These are phyloP conservation scores for Cottoperca gobio DNA, from an alignment of 2,797 vertebrate genomes.

Conservation along the genomic window DNA sequence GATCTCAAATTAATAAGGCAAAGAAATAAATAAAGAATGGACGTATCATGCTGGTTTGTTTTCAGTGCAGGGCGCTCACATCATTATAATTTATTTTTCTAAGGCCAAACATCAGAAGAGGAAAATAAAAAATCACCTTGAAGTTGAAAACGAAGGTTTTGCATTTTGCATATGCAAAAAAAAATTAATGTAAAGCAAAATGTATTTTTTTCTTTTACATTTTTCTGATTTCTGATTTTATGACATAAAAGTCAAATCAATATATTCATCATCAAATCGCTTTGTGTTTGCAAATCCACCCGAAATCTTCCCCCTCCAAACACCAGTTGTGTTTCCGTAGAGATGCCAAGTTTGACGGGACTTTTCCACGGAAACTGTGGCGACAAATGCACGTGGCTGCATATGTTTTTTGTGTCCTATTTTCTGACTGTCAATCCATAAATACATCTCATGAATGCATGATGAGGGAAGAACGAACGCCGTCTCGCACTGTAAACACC, in stretches of 20 bases:
- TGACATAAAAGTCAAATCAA: background rate
- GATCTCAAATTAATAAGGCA: conserved; percentile 55
- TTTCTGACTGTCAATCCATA: conserved; percentile 67
- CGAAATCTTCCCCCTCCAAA: background rate
- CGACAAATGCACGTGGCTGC: conserved; percentile 39
- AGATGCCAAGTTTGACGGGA: background rate
- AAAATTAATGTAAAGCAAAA: background rate
- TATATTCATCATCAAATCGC: background rate
- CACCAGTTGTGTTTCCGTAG: background rate
- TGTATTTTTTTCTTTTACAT: background rate
- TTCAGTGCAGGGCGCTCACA: conserved; percentile 54
- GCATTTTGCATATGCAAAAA: background rate
- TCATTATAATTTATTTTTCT: conserved; percentile 26
- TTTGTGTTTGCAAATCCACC: background rate
- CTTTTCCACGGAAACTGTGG: conserved; percentile 9
- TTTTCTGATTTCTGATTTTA: background rate
- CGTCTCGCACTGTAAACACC: conserved; percentile 34
- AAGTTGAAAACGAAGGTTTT: conserved; percentile 22
- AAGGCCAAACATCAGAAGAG: conserved; percentile 15
- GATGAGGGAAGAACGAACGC: conserved; percentile 53
- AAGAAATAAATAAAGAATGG: conserved; percentile 26
- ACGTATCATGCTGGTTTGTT: conserved; percentile 37
- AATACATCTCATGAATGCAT: conserved; percentile 72
- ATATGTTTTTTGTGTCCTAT: conserved; percentile 65
- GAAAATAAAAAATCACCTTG: conserved; percentile 17